These are phyloP conservation scores for Drosophila glabriapex DNA, from an alignment of 2,888 invertebrate genomes.

Conservation along the genomic window DNA sequence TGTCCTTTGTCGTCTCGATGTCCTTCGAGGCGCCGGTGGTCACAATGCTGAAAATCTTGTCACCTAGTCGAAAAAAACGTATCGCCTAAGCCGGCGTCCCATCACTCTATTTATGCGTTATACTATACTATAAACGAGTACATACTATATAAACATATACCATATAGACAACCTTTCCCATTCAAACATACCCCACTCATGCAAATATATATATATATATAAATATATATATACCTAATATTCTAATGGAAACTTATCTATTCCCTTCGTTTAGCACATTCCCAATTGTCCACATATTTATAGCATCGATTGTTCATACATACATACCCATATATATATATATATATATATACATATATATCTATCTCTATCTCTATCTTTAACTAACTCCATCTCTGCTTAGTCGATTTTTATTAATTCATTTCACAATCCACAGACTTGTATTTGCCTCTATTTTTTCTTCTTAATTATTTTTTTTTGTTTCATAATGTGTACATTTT, in stretches of 20 bases:
- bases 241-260: slow-evolving; percentile 3
- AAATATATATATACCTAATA: slow-evolving; percentile 1
- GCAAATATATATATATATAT: not conserved
- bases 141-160: slow-evolving; percentile 18
- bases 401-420: slow-evolving; percentile 2
- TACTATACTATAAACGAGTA: slow-evolving; percentile 34
- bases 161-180: slow-evolving; percentile 26
- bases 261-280: slow-evolving; percentile 35
- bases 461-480: slow-evolving; percentile 41
- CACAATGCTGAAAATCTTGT: slow-evolving; percentile 91
- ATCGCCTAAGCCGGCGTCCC: slow-evolving; percentile 70
- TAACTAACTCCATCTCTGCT: slow-evolving; percentile 1
- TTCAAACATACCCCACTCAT: not conserved
- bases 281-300: slow-evolving; percentile 61
- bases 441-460: slow-evolving; percentile 18
- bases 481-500: slow-evolving; percentile 80
- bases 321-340: slow-evolving; percentile 23
- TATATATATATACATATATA: slow-evolving; percentile 10
- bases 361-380: not conserved
- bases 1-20: slow-evolving; percentile 92
- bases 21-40: slow-evolving; percentile 94
- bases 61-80: slow-evolving; percentile 87
- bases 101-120: slow-evolving; percentile 65
- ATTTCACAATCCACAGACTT: slow-evolving; percentile 20
- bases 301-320: slow-evolving; percentile 64